Conservation (phyloP, 2,797 vertebrate species). For the Melopsittacus undulatus region DNA sequence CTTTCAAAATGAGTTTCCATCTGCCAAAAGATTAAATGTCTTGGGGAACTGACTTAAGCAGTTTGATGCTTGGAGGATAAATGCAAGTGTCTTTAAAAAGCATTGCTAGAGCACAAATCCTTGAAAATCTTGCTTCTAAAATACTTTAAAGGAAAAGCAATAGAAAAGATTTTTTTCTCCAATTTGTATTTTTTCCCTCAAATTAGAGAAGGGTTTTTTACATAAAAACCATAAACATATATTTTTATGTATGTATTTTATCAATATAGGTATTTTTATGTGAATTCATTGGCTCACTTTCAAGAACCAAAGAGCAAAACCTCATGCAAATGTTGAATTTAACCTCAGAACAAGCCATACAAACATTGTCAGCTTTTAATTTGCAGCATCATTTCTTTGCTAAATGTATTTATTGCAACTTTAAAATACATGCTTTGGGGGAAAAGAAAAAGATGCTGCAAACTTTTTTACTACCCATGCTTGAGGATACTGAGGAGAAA, state of each 20-base stretch:
- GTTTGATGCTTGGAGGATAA: conserved; percentile 22
- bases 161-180: neutral
- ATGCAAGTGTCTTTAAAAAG: conserved; percentile 26
- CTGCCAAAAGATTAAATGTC: conserved; percentile 58
- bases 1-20: conserved; percentile 51
- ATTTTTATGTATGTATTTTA: neutral
- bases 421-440: neutral
- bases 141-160: neutral
- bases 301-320: neutral
- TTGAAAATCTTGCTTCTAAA: conserved; percentile 24
- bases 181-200: neutral
- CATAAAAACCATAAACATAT: neutral
- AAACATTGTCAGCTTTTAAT: neutral
- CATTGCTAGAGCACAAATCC: neutral
- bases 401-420: neutral
- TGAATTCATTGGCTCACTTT: neutral
- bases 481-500: neutral
- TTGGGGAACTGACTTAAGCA: conserved; percentile 35
- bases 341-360: neutral
- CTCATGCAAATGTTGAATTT: neutral
- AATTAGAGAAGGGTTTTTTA: neutral
- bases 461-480: neutral
- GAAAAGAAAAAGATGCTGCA: rapidly evolving
- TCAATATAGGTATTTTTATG: neutral
- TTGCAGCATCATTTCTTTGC: neutral